Evolutionary conservation across 2,797 vertebrate species (phyloP).

Genomic region (Tokudaia muenninki): DNA sequence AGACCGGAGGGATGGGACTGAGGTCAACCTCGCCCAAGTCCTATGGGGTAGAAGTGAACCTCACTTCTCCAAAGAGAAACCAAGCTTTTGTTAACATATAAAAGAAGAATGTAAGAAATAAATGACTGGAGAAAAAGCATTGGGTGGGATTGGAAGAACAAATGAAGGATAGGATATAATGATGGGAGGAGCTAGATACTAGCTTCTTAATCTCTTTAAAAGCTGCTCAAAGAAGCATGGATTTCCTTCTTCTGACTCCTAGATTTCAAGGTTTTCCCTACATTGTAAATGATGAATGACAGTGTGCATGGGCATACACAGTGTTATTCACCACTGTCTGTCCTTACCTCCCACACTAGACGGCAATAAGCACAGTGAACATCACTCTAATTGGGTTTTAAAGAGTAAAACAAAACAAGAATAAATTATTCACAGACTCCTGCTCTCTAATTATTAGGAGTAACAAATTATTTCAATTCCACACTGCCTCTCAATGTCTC

Average conservation of each 20-base stretch:
- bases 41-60: neutral
- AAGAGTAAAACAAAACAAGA: constrained; percentile 73
- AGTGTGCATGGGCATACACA: neutral
- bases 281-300: neutral
- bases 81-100: neutral
- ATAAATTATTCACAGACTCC: constrained; percentile 78
- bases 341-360: constrained; percentile 44
- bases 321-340: neutral
- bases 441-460: constrained; percentile 76
- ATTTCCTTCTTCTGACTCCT: constrained; percentile 19
- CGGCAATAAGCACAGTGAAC: constrained; percentile 48
- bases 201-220: neutral
- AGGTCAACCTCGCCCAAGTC: neutral
- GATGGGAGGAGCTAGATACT: neutral
- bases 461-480: constrained; percentile 70
- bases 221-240: neutral
- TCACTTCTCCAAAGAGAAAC: neutral
- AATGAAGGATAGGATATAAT: neutral
- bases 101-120: neutral
- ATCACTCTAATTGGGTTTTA: constrained; percentile 61
- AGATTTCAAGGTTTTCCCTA: constrained; percentile 27
- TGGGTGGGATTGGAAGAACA: neutral
- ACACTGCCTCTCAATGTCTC: constrained; percentile 50
- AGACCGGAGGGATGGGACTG: accelerated
- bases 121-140: neutral